Evolutionary conservation across 1,140 invertebrate species (phyloP).

Genomic region (Helicoverpa armigera): DNA sequence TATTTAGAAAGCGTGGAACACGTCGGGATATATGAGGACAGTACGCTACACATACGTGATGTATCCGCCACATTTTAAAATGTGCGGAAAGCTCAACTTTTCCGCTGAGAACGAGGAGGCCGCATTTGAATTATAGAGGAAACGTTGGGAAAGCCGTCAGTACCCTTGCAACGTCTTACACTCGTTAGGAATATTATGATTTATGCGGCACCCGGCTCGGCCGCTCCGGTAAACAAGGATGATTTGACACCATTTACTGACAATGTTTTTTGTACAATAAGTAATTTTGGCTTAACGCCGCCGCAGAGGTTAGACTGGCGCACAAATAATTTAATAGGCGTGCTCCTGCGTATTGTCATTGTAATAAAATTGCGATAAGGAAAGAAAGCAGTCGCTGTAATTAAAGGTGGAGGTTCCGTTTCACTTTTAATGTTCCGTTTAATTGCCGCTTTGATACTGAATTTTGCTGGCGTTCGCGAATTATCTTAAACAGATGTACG

Average conservation of each 20-base stretch:
- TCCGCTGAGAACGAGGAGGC: slow-evolving; percentile 41
- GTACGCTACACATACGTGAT: slow-evolving; percentile 39
- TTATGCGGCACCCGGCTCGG: slow-evolving; percentile 53
- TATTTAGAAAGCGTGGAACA: slow-evolving; percentile 24
- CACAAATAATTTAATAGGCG: slow-evolving; percentile 79
- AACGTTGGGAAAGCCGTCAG: slow-evolving; percentile 49
- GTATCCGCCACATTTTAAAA: slow-evolving; percentile 45
- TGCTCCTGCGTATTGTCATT: slow-evolving; percentile 78
- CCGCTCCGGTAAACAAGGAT: slow-evolving; percentile 61
- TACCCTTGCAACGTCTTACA: slow-evolving; percentile 56
- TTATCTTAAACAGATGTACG: slow-evolving; percentile 53
- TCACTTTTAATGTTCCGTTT: slow-evolving; percentile 66
- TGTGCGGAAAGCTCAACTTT: slow-evolving; percentile 49
- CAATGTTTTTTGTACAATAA: slow-evolving; percentile 63
- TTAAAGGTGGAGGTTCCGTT: slow-evolving; percentile 74
- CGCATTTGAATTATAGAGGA: slow-evolving; percentile 57
- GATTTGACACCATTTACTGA: slow-evolving; percentile 66
- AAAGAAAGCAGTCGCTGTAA: slow-evolving; percentile 78
- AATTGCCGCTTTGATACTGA: slow-evolving; percentile 64
- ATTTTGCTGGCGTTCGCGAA: slow-evolving; percentile 52
- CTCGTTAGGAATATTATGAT: slow-evolving; percentile 68
- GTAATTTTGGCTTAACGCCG: slow-evolving; percentile 56
- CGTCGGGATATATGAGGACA: slow-evolving; percentile 21
- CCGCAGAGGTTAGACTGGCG: slow-evolving; percentile 11
- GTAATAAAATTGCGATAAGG: slow-evolving; percentile 79